These are phyloP conservation scores for Drosophila arawakana DNA, from an alignment of 1,140 invertebrate species.

Conservation along the genomic window DNA sequence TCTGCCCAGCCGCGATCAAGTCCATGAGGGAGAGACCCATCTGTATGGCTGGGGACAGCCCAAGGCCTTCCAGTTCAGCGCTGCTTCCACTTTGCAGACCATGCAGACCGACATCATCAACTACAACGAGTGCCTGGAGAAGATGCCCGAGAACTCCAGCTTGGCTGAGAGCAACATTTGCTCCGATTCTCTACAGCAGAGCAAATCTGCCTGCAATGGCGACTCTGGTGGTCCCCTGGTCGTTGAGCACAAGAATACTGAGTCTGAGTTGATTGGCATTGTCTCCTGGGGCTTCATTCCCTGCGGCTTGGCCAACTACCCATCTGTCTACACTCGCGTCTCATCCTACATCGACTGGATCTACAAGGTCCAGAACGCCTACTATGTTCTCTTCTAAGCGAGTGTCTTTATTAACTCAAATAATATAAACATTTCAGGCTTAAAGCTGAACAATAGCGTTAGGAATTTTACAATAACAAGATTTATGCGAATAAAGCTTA, in stretches of 20 bases:
- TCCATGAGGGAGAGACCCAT: constrained; percentile 81
- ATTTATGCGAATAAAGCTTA: too few species aligned
- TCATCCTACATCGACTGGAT: constrained; percentile 86
- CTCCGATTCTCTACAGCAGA: constrained; percentile 86
- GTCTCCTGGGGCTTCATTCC: constrained; percentile 91
- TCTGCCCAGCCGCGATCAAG: constrained; percentile 83
- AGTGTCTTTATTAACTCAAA: neutral
- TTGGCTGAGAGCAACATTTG: constrained; percentile 86
- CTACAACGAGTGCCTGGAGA: constrained; percentile 48
- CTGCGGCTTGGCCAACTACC: constrained; percentile 87
- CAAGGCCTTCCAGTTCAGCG: constrained; percentile 45
- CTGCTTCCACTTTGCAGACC: constrained; percentile 82
- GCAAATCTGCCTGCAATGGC: constrained; percentile 87
- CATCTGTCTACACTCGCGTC: constrained; percentile 90
- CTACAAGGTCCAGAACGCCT: constrained; percentile 50
- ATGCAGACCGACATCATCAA: constrained; percentile 83
- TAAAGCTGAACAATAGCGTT: too few species aligned
- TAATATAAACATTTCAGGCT: neutral
- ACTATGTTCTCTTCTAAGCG: constrained; percentile 64
- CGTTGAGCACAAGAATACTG: constrained; percentile 64
- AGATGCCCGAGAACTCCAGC: constrained; percentile 62
- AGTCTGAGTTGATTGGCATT: constrained; percentile 86
- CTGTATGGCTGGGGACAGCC: constrained; percentile 86
- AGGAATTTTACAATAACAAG: too few species aligned
- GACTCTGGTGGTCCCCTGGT: constrained; percentile 89